phyloP scores from a whole-genome alignment of 2,113 vertebrate genomes.

The Bujurquina vittata region DNA sequence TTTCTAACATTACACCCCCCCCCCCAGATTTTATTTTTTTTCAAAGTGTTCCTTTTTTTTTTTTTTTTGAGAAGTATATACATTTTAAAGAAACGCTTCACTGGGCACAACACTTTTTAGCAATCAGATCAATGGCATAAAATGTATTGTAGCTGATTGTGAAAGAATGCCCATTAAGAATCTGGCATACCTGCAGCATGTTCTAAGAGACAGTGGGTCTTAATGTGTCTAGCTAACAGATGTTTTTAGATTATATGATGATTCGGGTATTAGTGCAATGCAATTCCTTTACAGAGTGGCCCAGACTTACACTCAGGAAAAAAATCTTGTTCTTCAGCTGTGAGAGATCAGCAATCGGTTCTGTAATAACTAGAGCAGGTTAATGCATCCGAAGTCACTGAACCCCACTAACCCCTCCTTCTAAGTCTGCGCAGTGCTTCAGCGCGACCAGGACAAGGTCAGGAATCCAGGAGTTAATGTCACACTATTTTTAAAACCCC shows the following conservation, averaged over 20 bases:
- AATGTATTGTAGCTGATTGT: not conserved
- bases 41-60: too few species aligned
- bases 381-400: slow-evolving; percentile 34
- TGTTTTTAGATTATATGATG: not conserved
- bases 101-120: not conserved
- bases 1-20: too few species aligned
- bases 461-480: slow-evolving; percentile 69
- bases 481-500: slow-evolving; percentile 70
- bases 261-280: not conserved
- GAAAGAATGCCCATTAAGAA: not conserved
- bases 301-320: not conserved
- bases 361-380: not conserved
- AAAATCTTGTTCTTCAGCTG: not conserved
- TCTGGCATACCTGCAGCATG: not conserved
- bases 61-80: too few species aligned
- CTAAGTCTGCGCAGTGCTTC: slow-evolving; percentile 36
- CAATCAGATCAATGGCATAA: not conserved
- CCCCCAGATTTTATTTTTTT: too few species aligned
- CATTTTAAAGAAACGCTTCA: not conserved
- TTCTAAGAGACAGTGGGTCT: not conserved
- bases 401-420: not conserved
- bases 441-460: slow-evolving; percentile 57
- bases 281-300: too few species aligned
- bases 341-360: not conserved
- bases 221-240: not conserved